Percentiles rank a stretch among this genome's conserved stretches.
Conservation (phyloP, 2,888 invertebrate species). For the Caenorhabditis sinica region DNA sequence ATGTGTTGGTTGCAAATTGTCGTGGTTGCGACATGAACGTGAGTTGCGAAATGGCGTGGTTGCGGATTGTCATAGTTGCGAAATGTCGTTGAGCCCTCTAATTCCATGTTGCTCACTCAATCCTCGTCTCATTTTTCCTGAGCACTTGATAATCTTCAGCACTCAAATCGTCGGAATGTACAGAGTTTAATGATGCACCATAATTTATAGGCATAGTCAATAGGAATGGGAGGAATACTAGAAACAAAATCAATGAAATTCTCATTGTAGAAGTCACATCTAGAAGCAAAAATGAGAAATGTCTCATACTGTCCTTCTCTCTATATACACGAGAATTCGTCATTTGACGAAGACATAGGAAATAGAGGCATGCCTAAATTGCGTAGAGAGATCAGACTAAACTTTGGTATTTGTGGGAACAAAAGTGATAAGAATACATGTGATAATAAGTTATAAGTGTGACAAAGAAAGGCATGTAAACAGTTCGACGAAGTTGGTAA, state of each 20-base stretch:
- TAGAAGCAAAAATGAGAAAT: not conserved
- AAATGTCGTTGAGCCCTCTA: no score
- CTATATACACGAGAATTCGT: not conserved
- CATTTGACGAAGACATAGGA: not conserved
- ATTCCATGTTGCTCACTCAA: constrained; percentile 3
- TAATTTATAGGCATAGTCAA: constrained; percentile 36
- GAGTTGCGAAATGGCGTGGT: no score
- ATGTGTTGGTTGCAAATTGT: no score
- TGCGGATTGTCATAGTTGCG: no score
- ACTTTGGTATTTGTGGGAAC: constrained; percentile 2
- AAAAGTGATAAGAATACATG: no score
- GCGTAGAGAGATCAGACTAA: not conserved
- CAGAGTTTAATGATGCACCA: constrained; percentile 31
- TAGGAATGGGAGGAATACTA: not conserved
- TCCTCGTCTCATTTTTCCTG: constrained; percentile 23
- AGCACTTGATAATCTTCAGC: constrained; percentile 37
- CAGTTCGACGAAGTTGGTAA: no score
- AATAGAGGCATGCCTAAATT: not conserved
- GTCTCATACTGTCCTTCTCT: not conserved
- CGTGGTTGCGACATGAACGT: no score
- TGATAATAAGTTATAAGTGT: no score
- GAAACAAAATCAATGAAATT: not conserved
- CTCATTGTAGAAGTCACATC: not conserved
- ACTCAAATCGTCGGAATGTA: constrained; percentile 24
- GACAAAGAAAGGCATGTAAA: no score